Evolutionary conservation across 2,797 vertebrate species (phyloP), one percentile per base, ranked within the genome.

Genomic region (Bothrops alternatus): DNA sequence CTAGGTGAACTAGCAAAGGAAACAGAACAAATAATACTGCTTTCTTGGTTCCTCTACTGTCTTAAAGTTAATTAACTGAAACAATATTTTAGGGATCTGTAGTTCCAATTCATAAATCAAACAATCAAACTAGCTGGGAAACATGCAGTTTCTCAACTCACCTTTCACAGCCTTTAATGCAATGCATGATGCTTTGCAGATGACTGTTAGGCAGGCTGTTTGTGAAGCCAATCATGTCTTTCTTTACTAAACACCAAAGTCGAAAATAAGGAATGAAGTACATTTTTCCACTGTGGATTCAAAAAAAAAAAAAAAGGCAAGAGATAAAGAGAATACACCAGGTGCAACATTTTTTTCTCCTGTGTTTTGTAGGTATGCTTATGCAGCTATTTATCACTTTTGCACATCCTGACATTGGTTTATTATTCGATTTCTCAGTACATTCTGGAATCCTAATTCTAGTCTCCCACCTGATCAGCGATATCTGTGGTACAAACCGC

Each of bases 91-190:
- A 96, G 94, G 94, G 78, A 6, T 92, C 65, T 69, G 86, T 95
- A 96, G 96, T 96, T 96, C 97, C 95, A 97, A 94, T 94, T 94
- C 94, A 96, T 95, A 95, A 93, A 60, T 69, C 92, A 95, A 95
- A 91, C 93, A 95, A 94, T 91, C 95, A 95, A 92, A 95, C 96
- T 96, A 93, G 60, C 57, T 56, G 94, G 4, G 13, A 20, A 26
- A 87, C 2, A 88, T 63, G 91, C 93, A 85, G 95, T 57, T 82
- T 95, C 92, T 93, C 94, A 95, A 96, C 65, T 90, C 73, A 94
- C 90, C 53, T 90, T 57, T 69, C 88, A 90, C 16, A 92, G 18
- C 61, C 56, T 87, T 93, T 91, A 88, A 92, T 88, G 91, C 93
- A 95, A 90, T 85, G 86, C 95, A 96, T 55, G 92, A 14, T 82